Evolutionary conservation across 2,888 invertebrate species (phyloP), one percentile per base, ranked within the genome.

Genomic region (Cyclophora albipunctata): DNA sequence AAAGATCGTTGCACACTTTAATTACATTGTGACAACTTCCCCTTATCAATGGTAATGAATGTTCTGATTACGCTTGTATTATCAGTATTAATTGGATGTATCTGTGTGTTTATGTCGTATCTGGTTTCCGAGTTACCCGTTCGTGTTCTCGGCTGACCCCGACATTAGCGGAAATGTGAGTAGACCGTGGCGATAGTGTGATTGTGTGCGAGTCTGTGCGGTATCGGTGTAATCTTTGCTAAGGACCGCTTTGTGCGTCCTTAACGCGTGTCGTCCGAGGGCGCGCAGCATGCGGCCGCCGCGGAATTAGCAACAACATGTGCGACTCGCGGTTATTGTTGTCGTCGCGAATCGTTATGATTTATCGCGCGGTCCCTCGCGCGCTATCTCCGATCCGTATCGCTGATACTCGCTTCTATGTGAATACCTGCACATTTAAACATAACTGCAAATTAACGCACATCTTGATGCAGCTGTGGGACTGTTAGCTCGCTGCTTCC

Each of bases 281-380:
- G 33, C 7, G 43, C 43, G 55, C 84, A 77, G 81, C 84, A 65
- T 76, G 83, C 64, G 76, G 73, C 67, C 73, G 51, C 64, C 58
- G 62, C 66, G 63, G 75, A 80, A 81, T 83, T 81, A 81, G 77
- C 75, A 69, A 59, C 66, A 71, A 79, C 81, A 76, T 74, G 71
- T 72, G 78, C 80, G 76, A 82, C 81, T 69, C 67, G 65, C 62
- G 52, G 65, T 66, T 70, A 75, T 69, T 69, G 67, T 69, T 61
- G 71, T 69, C 68, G 60, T 65, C 62, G 65, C 62, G 64, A 60
- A 73, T 71, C 66, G 67, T 66, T 69, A 68, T 76, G 78, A 84
- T 81, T 83, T 78, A 84, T 77, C 62, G 62, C 63, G 41, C 50
- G 49, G 57, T 57, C 52, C 53, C 50, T 58, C 56, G 52, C 60